Conservation (phyloP, 2,797 vertebrate genomes). For the Acrossocheilus wenchowensis region DNA sequence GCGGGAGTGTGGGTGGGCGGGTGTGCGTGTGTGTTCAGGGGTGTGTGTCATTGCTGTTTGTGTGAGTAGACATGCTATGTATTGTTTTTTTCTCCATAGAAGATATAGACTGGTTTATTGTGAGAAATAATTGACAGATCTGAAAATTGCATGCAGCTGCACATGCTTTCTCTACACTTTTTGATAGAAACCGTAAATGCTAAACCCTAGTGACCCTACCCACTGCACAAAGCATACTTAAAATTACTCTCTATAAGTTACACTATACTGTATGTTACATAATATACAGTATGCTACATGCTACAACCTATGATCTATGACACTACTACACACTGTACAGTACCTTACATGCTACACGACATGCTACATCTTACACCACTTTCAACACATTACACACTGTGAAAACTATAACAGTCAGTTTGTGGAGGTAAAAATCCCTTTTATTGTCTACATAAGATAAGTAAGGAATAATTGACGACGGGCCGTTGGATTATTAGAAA, state of each 20-base stretch:
- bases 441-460: background rate
- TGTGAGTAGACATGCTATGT: background rate
- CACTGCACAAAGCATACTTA: background rate
- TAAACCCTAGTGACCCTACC: background rate
- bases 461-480: too few species aligned
- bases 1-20: slow-evolving; percentile 29
- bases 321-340: background rate
- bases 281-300: background rate
- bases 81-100: background rate
- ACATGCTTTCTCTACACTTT: background rate
- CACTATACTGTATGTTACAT: background rate
- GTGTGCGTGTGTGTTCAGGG: background rate
- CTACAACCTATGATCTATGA: background rate
- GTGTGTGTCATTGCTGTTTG: background rate
- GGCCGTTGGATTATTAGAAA: too few species aligned
- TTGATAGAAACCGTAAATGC: background rate
- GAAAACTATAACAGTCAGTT: background rate
- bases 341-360: background rate
- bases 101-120: background rate
- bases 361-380: background rate
- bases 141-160: background rate
- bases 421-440: background rate
- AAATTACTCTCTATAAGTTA: background rate
- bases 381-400: background rate
- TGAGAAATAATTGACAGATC: background rate